A percentile compares a stretch with the other conserved stretches of the same genome.
Evolutionary conservation across 2,113 vertebrate species (phyloP).

Genomic region (Dryoscopus gambensis): DNA sequence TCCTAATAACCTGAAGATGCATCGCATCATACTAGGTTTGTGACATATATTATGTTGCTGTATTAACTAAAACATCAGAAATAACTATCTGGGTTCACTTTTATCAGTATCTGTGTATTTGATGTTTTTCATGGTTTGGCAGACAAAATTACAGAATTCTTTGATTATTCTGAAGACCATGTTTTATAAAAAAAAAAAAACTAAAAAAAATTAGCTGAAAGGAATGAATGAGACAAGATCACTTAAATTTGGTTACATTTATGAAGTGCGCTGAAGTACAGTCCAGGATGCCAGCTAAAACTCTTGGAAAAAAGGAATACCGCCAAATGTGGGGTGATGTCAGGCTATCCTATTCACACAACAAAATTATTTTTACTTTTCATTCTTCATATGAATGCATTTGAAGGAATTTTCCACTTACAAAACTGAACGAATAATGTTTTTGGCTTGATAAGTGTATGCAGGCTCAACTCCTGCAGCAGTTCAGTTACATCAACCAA

Average conservation of each 20-base stretch:
- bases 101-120: not conserved
- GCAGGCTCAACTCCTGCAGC: not conserved
- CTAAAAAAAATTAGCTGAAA: not conserved
- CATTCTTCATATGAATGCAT: not conserved
- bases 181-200: not conserved
- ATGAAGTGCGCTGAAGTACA: not conserved
- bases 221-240: not conserved
- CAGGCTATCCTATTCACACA: not conserved
- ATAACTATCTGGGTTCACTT: not conserved
- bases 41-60: not conserved
- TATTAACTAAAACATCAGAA: not conserved
- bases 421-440: not conserved
- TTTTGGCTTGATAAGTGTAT: not conserved
- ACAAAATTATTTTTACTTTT: not conserved
- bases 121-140: not conserved
- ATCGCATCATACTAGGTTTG: not conserved
- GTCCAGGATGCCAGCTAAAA: not conserved
- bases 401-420: not conserved
- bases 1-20: not conserved
- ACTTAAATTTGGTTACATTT: not conserved
- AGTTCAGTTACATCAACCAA: not conserved
- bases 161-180: not conserved
- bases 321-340: not conserved
- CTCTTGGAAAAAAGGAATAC: not conserved
- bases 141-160: not conserved